Evolutionary conservation across 2,113 vertebrate genomes (phyloP).

Genomic region (Tragulus kanchil): DNA sequence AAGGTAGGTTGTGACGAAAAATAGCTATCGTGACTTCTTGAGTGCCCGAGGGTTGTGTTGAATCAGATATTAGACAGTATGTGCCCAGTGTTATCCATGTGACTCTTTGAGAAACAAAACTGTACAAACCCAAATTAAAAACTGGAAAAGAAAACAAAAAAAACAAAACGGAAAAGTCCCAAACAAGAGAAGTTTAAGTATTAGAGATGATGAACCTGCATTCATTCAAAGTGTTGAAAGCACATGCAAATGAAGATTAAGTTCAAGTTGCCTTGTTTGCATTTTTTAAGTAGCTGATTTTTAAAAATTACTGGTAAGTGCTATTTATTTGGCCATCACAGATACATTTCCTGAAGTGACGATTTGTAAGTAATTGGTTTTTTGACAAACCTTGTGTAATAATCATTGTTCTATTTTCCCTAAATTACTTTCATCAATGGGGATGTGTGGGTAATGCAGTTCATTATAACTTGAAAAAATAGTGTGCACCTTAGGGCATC

Average conservation of each 20-base stretch:
- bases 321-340: background rate
- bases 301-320: background rate
- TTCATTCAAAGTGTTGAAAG: constrained; percentile 17
- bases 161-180: background rate
- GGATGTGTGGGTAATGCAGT: background rate
- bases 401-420: background rate
- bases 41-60: background rate
- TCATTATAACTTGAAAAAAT: background rate
- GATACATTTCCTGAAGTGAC: background rate
- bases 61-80: background rate
- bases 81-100: background rate
- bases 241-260: background rate
- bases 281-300: constrained; percentile 13
- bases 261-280: constrained; percentile 29
- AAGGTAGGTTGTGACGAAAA: constrained; percentile 4
- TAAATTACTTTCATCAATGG: constrained; percentile 5
- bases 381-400: background rate
- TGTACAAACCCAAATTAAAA: background rate
- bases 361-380: background rate
- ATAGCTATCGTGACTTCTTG: background rate
- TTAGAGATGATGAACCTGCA: constrained; percentile 2
- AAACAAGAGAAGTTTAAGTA: background rate
- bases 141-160: background rate
- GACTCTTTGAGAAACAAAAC: constrained; percentile 13
- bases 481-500: background rate